These are phyloP conservation scores for Sebastes paucispinis DNA, from an alignment of 2,797 vertebrate species.

Conservation along the genomic window DNA sequence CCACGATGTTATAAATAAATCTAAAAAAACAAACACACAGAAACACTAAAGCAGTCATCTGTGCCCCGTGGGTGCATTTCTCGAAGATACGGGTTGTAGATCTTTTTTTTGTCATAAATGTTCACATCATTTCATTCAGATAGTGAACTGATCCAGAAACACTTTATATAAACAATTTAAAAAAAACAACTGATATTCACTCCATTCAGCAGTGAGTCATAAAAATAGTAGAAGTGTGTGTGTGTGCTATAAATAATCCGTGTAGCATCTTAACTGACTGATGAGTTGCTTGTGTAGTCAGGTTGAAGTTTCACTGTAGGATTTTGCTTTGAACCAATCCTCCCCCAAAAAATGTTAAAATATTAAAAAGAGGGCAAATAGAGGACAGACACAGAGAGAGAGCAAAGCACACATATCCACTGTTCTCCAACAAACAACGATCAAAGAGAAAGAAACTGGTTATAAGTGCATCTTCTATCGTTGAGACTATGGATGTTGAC, in stretches of 20 bases:
- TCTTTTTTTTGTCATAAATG: slow-evolving; percentile 23
- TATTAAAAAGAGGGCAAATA: not conserved
- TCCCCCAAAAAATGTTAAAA: not conserved
- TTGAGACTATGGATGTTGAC: slow-evolving; percentile 25
- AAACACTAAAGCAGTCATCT: slow-evolving; percentile 12
- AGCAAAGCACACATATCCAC: not conserved
- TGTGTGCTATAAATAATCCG: not conserved
- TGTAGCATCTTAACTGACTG: slow-evolving; percentile 3
- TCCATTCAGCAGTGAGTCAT: not conserved
- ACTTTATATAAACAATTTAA: not conserved
- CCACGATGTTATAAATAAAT: not conserved
- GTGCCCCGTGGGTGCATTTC: slow-evolving; percentile 1
- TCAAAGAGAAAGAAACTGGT: slow-evolving; percentile 24
- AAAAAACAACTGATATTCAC: slow-evolving; percentile 3
- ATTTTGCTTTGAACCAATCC: not conserved
- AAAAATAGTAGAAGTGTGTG: not conserved
- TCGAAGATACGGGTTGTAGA: not conserved
- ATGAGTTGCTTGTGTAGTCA: not conserved
- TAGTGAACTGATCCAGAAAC: not conserved
- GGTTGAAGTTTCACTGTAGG: not conserved
- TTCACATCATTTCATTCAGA: slow-evolving; percentile 1
- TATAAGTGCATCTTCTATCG: slow-evolving; percentile 8
- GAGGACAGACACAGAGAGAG: slow-evolving; percentile 3
- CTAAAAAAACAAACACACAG: slow-evolving; percentile 5
- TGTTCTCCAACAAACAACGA: slow-evolving; percentile 9